Percentiles rank a stretch among this genome's conserved stretches.
These are phyloP conservation scores for Archaeoteleia sp. DNA, from an alignment of 2,888 invertebrate species.

Conservation along the genomic window DNA sequence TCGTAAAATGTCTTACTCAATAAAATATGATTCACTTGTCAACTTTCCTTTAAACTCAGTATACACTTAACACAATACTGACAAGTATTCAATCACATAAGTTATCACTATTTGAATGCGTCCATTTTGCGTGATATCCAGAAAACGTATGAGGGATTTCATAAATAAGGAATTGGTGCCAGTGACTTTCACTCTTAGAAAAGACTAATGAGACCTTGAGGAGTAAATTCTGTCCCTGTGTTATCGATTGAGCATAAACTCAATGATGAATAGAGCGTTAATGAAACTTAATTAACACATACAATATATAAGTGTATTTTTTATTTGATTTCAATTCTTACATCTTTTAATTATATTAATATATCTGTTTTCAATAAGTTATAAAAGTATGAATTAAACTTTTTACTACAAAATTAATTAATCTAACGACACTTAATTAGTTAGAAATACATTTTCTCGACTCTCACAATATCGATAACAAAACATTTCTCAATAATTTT, in stretches of 20 bases:
- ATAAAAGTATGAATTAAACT: too few species aligned
- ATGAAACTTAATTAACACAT: neutral
- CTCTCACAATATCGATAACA: neutral
- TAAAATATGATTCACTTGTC: constrained; percentile 9
- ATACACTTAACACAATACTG: neutral
- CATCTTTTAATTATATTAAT: too few species aligned
- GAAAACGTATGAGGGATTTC: constrained; percentile 45
- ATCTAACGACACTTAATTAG: too few species aligned
- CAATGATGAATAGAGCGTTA: neutral
- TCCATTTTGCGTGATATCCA: constrained; percentile 44
- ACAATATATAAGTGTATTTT: neutral
- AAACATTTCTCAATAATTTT: neutral
- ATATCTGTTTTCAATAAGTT: too few species aligned
- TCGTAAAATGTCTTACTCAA: constrained; percentile 4
- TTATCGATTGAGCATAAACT: constrained; percentile 27
- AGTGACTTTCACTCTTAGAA: constrained; percentile 66
- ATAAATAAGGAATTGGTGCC: constrained; percentile 35
- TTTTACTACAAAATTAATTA: too few species aligned
- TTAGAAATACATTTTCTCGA: too few species aligned
- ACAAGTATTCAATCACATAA: constrained; percentile 31
- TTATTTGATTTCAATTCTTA: neutral
- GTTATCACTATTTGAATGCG: constrained; percentile 31
- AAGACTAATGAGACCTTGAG: constrained; percentile 58
- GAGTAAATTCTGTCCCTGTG: constrained; percentile 18
- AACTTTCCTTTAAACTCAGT: neutral